A percentile compares a stretch with the other conserved stretches of the same genome.
Conservation (phyloP, 2,888 invertebrate species). For the Metalampra italica region DNA sequence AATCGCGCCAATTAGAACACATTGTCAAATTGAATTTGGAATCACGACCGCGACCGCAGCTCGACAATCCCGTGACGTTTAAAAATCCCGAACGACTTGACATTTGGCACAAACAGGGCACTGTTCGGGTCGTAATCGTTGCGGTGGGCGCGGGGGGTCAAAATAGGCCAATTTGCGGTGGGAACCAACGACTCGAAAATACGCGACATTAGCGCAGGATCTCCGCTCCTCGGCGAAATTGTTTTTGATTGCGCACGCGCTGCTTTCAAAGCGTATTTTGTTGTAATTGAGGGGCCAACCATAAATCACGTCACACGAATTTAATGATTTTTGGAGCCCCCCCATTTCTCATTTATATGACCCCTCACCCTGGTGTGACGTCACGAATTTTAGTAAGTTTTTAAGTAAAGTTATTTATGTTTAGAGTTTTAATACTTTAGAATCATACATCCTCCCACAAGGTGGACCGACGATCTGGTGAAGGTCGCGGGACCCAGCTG, state of each 20-base stretch:
- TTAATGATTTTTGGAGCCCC: no score
- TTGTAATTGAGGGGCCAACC: slow-evolving; percentile 41
- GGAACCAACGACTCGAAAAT: slow-evolving; percentile 38
- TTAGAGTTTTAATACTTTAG: no score
- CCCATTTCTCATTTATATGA: no score
- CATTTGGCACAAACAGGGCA: slow-evolving; percentile 42
- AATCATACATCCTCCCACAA: no score
- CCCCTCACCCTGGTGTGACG: no score
- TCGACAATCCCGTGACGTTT: slow-evolving; percentile 26
- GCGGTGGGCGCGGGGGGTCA: slow-evolving; percentile 38
- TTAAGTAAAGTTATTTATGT: no score
- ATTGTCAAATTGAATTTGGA: slow-evolving; percentile 44
- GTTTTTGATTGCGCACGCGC: slow-evolving; percentile 58
- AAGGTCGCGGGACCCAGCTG: no score
- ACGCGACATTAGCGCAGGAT: slow-evolving; percentile 57
- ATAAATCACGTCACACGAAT: no score
- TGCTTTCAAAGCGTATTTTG: slow-evolving; percentile 30
- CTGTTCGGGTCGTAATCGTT: slow-evolving; percentile 33
- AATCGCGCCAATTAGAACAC: slow-evolving; percentile 47
- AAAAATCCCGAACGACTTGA: slow-evolving; percentile 42
- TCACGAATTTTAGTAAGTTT: no score
- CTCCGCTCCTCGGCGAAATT: slow-evolving; percentile 52
- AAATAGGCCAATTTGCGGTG: slow-evolving; percentile 51
- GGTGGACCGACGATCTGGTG: no score
- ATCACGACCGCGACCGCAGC: slow-evolving; percentile 34